phyloP scores from a whole-genome alignment of 2,797 vertebrate genomes.

The Crenichthys baileyi region DNA sequence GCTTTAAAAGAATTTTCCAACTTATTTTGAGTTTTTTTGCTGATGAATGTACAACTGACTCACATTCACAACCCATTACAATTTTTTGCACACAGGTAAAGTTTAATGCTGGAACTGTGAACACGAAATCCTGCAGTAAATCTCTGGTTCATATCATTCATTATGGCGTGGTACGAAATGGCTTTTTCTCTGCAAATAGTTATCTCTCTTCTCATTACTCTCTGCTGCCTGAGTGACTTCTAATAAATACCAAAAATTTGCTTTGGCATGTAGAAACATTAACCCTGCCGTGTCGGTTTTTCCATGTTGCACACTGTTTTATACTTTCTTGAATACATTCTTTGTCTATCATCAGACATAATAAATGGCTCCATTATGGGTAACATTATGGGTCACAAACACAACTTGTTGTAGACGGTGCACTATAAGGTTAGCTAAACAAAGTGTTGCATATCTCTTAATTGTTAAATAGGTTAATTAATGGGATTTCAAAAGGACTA shows the following conservation, averaged over 20 bases:
- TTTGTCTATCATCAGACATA: not conserved
- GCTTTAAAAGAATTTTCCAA: no score
- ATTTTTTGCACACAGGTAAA: not conserved
- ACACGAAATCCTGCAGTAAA: no score
- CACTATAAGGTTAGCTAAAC: not conserved
- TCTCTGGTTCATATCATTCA: not conserved
- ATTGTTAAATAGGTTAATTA: not conserved
- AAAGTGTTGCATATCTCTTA: not conserved
- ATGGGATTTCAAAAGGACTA: not conserved
- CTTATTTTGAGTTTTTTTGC: not conserved
- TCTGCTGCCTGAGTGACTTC: not conserved
- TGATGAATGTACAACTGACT: not conserved
- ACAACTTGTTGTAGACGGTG: not conserved
- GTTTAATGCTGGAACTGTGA: not conserved
- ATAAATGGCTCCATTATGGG: not conserved
- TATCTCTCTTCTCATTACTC: not conserved
- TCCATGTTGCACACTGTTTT: not conserved
- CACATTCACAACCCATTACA: not conserved
- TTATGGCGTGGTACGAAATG: not conserved
- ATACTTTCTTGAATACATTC: not conserved
- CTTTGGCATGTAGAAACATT: not conserved
- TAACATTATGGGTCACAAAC: no score
- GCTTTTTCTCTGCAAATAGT: not conserved
- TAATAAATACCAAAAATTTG: not conserved
- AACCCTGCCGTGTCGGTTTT: not conserved